Percentiles rank a stretch among this genome's conserved stretches.
phyloP scores from a whole-genome alignment of 2,888 invertebrate species.

The Platerodrilus igneus region DNA sequence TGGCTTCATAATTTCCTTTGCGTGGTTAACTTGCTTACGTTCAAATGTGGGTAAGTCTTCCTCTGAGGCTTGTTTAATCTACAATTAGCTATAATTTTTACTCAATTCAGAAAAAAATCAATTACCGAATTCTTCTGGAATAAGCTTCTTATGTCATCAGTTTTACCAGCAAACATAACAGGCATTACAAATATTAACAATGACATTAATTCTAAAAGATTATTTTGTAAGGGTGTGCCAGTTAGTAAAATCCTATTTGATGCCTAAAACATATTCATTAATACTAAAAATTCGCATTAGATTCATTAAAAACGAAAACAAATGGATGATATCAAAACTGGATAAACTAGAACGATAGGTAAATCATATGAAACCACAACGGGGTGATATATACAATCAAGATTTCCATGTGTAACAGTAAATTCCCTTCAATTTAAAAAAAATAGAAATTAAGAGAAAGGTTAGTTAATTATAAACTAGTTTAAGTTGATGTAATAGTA shows the following conservation, averaged over 20 bases:
- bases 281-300: no score
- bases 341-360: no score
- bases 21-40: constrained; percentile 83
- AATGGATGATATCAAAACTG: neutral
- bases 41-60: constrained; percentile 76
- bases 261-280: constrained; percentile 59
- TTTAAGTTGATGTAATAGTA: no score
- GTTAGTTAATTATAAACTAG: no score
- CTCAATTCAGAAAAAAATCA: constrained; percentile 2
- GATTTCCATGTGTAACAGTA: no score
- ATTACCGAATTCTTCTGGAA: constrained; percentile 73
- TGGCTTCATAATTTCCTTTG: constrained; percentile 93
- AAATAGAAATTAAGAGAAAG: no score
- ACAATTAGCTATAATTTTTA: neutral
- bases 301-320: constrained; percentile 6
- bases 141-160: constrained; percentile 79
- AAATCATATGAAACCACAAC: no score
- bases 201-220: constrained; percentile 91
- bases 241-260: constrained; percentile 83
- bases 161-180: constrained; percentile 83
- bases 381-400: no score
- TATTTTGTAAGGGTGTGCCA: constrained; percentile 95
- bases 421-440: no score
- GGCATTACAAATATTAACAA: constrained; percentile 95
- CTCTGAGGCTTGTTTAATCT: constrained; percentile 49